Percentiles rank a stretch among this genome's conserved stretches.
phyloP scores from a whole-genome alignment of 23 tunicate species.

The Styela clava region DNA sequence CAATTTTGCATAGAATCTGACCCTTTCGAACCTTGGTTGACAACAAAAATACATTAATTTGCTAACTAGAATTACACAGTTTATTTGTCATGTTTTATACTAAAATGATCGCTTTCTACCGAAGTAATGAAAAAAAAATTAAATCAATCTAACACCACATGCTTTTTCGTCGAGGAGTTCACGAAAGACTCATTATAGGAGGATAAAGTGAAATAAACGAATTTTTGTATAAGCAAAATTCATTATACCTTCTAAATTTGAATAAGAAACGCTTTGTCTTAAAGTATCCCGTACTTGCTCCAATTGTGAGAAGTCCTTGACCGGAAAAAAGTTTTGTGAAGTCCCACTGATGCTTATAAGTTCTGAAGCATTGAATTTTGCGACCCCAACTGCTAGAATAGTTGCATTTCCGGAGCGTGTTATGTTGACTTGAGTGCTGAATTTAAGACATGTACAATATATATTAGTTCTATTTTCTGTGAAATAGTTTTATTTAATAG shows the following conservation, averaged over 20 bases:
- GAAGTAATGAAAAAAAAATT: too few species aligned
- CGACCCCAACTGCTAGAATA: slow-evolving; percentile 76
- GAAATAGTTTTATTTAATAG: too few species aligned
- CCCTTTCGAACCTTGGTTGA: neutral
- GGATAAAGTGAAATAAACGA: too few species aligned
- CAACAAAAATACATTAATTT: neutral
- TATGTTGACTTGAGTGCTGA: slow-evolving; percentile 5
- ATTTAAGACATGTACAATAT: neutral
- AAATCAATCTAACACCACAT: too few species aligned
- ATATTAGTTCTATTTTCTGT: too few species aligned
- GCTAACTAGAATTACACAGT: neutral
- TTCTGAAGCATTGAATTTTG: slow-evolving; percentile 46
- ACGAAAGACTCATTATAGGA: too few species aligned
- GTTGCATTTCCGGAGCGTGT: slow-evolving; percentile 18
- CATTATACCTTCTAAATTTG: slow-evolving; percentile 58
- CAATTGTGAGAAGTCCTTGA: slow-evolving; percentile 59
- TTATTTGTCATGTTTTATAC: too few species aligned
- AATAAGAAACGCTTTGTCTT: slow-evolving; percentile 33
- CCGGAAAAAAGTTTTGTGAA: slow-evolving; percentile 57
- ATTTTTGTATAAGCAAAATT: too few species aligned
- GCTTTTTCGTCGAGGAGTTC: too few species aligned
- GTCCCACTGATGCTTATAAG: slow-evolving; percentile 51
- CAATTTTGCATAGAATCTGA: slow-evolving; percentile 41
- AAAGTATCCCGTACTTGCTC: slow-evolving; percentile 69
- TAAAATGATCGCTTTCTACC: too few species aligned